phyloP scores from a whole-genome alignment of 1,140 invertebrate species.

The Helicorthomorpha holstii region DNA sequence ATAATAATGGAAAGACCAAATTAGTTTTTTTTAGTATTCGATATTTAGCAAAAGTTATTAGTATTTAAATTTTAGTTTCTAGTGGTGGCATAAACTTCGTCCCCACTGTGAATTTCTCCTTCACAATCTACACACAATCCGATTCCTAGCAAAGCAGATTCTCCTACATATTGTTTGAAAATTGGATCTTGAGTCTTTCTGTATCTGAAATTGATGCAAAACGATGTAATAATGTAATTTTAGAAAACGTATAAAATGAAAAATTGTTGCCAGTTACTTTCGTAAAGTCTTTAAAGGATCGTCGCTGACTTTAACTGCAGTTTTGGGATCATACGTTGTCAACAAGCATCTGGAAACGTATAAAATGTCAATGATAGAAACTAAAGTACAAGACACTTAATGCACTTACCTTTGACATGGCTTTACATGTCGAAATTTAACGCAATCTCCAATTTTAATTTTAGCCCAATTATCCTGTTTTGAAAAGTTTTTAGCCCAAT shows the following conservation, averaged over 20 bases:
- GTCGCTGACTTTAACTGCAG: not conserved
- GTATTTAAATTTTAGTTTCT: not conserved
- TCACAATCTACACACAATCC: not conserved
- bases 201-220: not conserved
- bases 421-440: conserved; percentile 40
- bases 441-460: conserved; percentile 41
- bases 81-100: not conserved
- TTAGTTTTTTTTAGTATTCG: too few relatives aligned
- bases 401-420: conserved; percentile 36
- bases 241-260: too few relatives aligned
- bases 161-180: not conserved
- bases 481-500: too few relatives aligned
- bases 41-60: too few relatives aligned
- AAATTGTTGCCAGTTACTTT: not conserved
- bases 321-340: not conserved
- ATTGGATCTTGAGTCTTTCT: not conserved
- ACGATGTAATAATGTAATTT: too few relatives aligned
- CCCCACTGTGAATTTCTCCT: not conserved
- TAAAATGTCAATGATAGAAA: too few relatives aligned
- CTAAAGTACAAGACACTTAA: not conserved
- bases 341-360: not conserved
- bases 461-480: conserved; percentile 42
- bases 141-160: conserved; percentile 1
- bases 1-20: too few relatives aligned
- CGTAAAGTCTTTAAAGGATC: not conserved